Percentiles rank a stretch among this genome's conserved stretches.
Evolutionary conservation across 1,140 invertebrate species (phyloP).

Genomic region (Sarcophaga bullata): DNA sequence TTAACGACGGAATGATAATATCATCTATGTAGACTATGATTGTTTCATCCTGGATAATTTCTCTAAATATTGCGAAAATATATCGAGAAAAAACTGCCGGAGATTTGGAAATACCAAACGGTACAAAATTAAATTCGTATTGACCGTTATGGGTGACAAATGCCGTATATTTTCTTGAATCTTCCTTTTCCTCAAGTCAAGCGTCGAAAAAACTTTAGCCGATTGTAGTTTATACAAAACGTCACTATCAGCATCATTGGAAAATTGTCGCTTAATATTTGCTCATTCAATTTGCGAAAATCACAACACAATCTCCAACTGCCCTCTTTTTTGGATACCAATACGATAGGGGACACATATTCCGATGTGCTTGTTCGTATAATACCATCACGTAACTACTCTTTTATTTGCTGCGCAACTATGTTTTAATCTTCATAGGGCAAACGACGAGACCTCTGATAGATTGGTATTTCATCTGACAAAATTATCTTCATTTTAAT

Average conservation of each 20-base stretch:
- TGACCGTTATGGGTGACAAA: constrained; percentile 27
- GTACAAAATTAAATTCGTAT: constrained; percentile 22
- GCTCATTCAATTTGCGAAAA: background rate
- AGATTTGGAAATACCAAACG: background rate
- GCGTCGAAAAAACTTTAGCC: background rate
- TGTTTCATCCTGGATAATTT: too few species aligned
- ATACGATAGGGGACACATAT: too few species aligned
- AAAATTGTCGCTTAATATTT: background rate
- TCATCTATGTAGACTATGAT: constrained; percentile 41
- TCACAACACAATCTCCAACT: background rate
- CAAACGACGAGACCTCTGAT: background rate
- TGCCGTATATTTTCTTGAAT: background rate
- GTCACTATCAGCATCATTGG: background rate
- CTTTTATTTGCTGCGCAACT: background rate
- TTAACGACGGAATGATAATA: constrained; percentile 34
- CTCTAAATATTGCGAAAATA: too few species aligned
- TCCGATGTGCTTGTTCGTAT: too few species aligned
- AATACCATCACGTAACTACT: too few species aligned
- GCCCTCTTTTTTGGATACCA: too few species aligned
- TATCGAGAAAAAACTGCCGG: background rate
- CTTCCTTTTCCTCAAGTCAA: background rate
- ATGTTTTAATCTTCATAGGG: background rate
- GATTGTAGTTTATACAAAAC: background rate
- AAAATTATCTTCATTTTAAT: constrained; percentile 13
- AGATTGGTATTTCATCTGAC: background rate